Base-by-base conservation (phyloP, 2,113 vertebrate genomes). In the Recurvirostra avosetta region DNA sequence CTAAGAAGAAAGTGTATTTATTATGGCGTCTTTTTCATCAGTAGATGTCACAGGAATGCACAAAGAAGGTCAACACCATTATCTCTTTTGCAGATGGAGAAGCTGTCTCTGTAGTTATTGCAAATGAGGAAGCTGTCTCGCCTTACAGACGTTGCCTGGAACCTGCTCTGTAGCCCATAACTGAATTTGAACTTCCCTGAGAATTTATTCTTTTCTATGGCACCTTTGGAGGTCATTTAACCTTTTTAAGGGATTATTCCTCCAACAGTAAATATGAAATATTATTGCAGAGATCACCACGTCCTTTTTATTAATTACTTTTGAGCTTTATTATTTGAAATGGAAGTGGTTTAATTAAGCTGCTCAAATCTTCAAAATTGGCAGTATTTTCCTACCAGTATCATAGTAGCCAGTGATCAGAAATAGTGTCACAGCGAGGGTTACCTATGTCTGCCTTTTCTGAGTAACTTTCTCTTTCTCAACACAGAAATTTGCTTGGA, bases 181-280 rank as follows among this genome's bases (percentile, higher is more conserved):
- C 81, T 86, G 84, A 77, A 96, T 96, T 78, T 96, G 52, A 97
- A 85, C 45, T 86, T 96, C 56, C 71, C 89, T 92, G 67, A 96
- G 63, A 94, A 96, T 82, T 94, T 96, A 95, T 96, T 97, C 61
- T 55, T 97, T 95, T 83, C 87, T 78, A 18, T 76, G 97, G 90
- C 78, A 91, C 67, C 71, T 94, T 96, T 86, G 90, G 88, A 95
- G 49, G 68, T 83, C 61, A 66, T 81, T 91, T 97, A 95, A 96
- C 82, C 94, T 97, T 93, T 87, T 83, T 63, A 93, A 96, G 67
- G 63, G 56, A 65, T 92, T 78, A 79, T 93, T 98, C 94, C 92
- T 97, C 79, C 89, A 21, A 41, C 92, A 83, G 74, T 97, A 97
- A 97, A 70, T 66, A 94, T 82, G 87, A 94, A 73, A 94, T 96